Conservation (phyloP, 2,113 vertebrate genomes). For the Aviceda subcristata region DNA sequence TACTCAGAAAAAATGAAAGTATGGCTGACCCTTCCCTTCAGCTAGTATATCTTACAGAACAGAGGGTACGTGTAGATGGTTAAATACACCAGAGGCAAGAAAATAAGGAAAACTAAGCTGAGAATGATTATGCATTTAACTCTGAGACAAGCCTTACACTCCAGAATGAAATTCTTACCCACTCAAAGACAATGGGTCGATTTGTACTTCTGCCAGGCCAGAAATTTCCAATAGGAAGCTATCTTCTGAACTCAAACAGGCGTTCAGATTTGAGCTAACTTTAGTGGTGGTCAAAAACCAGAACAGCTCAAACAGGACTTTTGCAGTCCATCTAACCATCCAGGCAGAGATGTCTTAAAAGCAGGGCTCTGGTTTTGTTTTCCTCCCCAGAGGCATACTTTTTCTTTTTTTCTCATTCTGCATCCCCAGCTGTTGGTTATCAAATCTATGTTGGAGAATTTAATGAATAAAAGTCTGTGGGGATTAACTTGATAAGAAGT, state of each 20-base stretch:
- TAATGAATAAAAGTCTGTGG: constrained; percentile 29
- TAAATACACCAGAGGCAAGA: neutral
- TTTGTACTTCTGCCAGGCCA: neutral
- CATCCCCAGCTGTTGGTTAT: constrained; percentile 13
- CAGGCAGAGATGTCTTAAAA: neutral
- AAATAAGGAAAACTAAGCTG: neutral
- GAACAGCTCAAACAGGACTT: neutral
- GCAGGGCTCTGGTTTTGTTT: neutral
- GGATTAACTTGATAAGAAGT: constrained; percentile 58
- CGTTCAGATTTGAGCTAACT: neutral
- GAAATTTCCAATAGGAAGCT: neutral
- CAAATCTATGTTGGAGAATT: constrained; percentile 28
- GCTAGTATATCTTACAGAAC: neutral
- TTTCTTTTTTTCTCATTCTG: neutral
- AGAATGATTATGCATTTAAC: neutral
- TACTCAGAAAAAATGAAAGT: neutral
- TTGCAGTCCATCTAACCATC: neutral
- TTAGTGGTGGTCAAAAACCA: neutral
- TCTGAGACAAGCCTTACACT: neutral
- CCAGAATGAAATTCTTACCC: neutral
- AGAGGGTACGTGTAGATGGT: neutral
- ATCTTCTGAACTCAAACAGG: neutral
- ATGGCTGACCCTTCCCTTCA: neutral
- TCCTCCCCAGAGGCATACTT: neutral
- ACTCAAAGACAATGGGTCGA: neutral